Evolutionary conservation across 64 coral and sea anemone species (phyloP).

Genomic region (Pocillopora damicornis): DNA sequence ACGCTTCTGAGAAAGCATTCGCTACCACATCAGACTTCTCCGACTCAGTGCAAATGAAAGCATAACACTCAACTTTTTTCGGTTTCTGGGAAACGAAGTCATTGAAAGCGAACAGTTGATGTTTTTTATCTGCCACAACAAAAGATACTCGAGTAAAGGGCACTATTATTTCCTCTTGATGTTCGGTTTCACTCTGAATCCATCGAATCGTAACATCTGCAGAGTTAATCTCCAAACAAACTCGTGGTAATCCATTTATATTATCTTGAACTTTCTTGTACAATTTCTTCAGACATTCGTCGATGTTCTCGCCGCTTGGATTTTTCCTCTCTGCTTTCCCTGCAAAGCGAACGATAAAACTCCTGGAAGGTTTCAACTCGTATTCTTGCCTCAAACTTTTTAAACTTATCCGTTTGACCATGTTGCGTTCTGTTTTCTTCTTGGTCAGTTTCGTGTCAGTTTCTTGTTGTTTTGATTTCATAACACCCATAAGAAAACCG

Average conservation of each 20-base stretch:
- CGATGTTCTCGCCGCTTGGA: constrained; percentile 75
- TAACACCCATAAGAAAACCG: constrained; percentile 9
- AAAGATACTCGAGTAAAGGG: constrained; percentile 85
- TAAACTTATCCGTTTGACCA: constrained; percentile 33
- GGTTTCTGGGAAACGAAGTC: constrained; percentile 84
- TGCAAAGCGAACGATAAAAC: constrained; percentile 79
- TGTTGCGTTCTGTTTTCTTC: not conserved
- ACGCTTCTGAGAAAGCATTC: constrained; percentile 69
- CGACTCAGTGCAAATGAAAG: constrained; percentile 82
- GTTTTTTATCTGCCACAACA: constrained; percentile 85
- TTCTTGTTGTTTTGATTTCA: not conserved
- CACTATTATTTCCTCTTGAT: constrained; percentile 51
- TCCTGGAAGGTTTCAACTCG: constrained; percentile 58
- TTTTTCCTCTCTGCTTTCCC: constrained; percentile 63
- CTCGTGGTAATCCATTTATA: constrained; percentile 43
- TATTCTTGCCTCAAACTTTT: constrained; percentile 58
- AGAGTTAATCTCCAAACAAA: constrained; percentile 68
- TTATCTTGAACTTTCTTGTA: constrained; percentile 52
- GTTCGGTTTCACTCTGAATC: constrained; percentile 24
- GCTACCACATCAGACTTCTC: constrained; percentile 78
- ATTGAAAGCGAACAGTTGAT: constrained; percentile 94
- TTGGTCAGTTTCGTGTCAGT: not conserved
- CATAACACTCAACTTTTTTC: constrained; percentile 62
- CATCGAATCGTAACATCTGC: constrained; percentile 51
- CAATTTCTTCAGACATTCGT: constrained; percentile 60